Evolutionary conservation across 2,113 vertebrate species (phyloP).

Genomic region (Rhea americana): DNA sequence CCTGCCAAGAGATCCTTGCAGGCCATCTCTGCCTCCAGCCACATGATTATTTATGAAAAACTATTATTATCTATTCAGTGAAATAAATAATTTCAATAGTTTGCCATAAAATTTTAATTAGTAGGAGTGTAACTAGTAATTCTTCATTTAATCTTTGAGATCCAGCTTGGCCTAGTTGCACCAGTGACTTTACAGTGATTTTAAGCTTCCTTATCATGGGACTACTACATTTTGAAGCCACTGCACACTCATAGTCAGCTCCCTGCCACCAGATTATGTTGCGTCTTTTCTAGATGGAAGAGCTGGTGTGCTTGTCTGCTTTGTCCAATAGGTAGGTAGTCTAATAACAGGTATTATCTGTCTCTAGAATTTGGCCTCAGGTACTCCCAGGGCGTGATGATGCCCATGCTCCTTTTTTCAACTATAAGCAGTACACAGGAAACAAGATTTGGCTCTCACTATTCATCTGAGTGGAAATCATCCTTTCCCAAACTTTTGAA

Average conservation of each 20-base stretch:
- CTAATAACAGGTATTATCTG: background rate
- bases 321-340: accelerated
- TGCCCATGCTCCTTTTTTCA: background rate
- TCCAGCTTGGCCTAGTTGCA: background rate
- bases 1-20: background rate
- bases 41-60: background rate
- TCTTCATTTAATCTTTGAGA: background rate
- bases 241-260: accelerated
- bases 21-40: background rate
- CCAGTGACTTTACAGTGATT: background rate
- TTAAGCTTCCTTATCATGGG: background rate
- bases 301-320: background rate
- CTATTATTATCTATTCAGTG: background rate
- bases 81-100: background rate
- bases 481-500: background rate
- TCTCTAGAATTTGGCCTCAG: background rate
- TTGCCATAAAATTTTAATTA: background rate
- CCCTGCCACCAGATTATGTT: background rate
- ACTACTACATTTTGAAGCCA: background rate
- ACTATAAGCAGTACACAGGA: background rate
- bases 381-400: background rate
- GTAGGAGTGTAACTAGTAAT: background rate
- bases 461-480: background rate
- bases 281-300: background rate
- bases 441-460: background rate